Evolutionary conservation across 2,113 vertebrate genomes (phyloP), one percentile per base, ranked within the genome.

Genomic region (Mirza zaza): DNA sequence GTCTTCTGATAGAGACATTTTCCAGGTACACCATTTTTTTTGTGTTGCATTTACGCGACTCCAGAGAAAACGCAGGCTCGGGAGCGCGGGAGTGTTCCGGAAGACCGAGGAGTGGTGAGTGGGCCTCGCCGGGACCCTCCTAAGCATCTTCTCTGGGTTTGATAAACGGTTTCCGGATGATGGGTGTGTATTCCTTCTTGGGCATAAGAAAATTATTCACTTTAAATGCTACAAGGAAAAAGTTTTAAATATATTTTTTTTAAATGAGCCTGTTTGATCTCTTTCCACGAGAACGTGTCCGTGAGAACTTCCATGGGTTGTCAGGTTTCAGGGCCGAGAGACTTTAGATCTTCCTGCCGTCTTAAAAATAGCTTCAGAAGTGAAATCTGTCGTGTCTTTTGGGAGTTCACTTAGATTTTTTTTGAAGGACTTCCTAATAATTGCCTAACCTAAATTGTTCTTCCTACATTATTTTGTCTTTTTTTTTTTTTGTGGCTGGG

Each of bases 51-150:
- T 55, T 61, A 2, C 6, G 0, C 34, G 25, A 63, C 8, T 57
- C 55, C 13, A 11, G n/a, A 63, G 2, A 20, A 73, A 71, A 11
- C 11, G 25, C 34, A 42, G 59, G 29, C 59, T 14, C 14, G 36
- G 18, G 71, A 29, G 67, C 48, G 32, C 5, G 0, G 11, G 55
- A 67, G 70, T 61, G 57, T 42, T 65, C 61, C 3, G 12, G 20
- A 3, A 12, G 6, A 32, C 48, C 13, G 36, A 29, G 32, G 39
- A 87, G 20, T 6, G 3, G 1, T 2, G 3, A 20, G 39, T 9
- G 18, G 57, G 57, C 15, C 18, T 57, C 13, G 8, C 59, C 14
- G 0, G 13, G 20, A 59, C 0, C 17, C 5, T 1, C 27, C 25
- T 6, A 11, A 23, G 12, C 36, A 2, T 25, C 68, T 59, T 75